Conservation (phyloP, 2,113 vertebrate genomes). For the Sorex araneus region DNA sequence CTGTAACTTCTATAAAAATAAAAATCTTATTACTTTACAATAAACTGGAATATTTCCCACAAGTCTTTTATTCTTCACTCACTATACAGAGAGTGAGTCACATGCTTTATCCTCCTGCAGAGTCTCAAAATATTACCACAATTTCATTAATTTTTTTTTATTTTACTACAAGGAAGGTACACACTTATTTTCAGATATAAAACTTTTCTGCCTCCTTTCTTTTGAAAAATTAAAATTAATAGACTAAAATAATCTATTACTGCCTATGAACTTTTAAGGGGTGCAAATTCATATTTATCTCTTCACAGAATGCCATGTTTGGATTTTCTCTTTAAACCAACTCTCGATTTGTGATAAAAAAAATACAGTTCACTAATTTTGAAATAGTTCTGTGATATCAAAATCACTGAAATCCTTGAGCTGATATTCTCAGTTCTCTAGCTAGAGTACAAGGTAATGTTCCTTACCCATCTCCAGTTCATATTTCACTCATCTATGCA, state of each 20-base stretch:
- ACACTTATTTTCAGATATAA: neutral
- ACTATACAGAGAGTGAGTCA: neutral
- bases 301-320: neutral
- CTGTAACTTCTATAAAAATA: too few relatives aligned
- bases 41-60: neutral
- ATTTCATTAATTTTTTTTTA: neutral
- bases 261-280: neutral
- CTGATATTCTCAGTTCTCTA: neutral
- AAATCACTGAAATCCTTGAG: too few relatives aligned
- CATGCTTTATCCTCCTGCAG: neutral
- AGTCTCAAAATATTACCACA: neutral
- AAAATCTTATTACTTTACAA: too few relatives aligned
- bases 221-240: neutral
- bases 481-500: too few relatives aligned
- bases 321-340: neutral
- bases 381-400: neutral
- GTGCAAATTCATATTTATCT: neutral
- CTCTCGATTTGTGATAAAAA: neutral
- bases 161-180: neutral
- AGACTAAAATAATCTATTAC: neutral
- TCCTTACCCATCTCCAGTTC: accelerated
- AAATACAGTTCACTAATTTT: neutral
- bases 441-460: neutral
- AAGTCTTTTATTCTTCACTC: neutral
- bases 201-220: neutral